Evolutionary conservation across 1,140 invertebrate genomes (phyloP), one percentile per base, ranked within the genome.

Genomic region (Apolygus lucorum): DNA sequence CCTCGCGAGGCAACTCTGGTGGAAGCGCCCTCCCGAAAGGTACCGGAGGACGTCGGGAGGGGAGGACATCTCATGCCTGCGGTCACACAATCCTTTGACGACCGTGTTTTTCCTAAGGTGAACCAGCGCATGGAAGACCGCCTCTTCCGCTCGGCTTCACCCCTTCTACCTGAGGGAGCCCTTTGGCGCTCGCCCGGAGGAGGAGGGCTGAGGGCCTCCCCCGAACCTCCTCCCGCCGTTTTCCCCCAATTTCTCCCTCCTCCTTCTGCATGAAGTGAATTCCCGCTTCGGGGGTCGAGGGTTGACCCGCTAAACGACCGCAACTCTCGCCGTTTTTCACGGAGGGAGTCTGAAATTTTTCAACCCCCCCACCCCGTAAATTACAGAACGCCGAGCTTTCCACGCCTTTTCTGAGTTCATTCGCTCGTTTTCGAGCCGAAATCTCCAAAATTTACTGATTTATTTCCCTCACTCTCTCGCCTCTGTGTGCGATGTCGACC

Each of bases 101-200:
- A 49, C 34, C 34, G 34, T 49, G 8, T 49, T 49, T 49, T 17
- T 11, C 34, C 8, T 8, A 49, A 49, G 34, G 34, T 49, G 17
- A 49, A 49, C 34, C 34, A 49, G 8, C 34, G 54, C 54, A 22
- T 22, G 54, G 54, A 59, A 59, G 54, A 59, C 13, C 54, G 54
- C 13, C 54, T 59, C 54, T 59, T 59, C 54, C 54, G 54, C 54
- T 4, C 22, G 54, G 54, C 22, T 59, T 17, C 11, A 4, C 22
- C 54, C 22, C 54, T 59, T 59, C 54, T 17, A 59, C 54, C 11
- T 13, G 54, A 59, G 11, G 54, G 54, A 22, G 54, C 22, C 54
- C 54, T 59, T 59, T 59, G 13, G 54, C 4, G 22, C 13, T 4
- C 22, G 54, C 2, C 22, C 54, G 11, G 11, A 11, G 54, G 54